Conservation (phyloP, 1,140 invertebrate genomes). For the Mya arenaria region DNA sequence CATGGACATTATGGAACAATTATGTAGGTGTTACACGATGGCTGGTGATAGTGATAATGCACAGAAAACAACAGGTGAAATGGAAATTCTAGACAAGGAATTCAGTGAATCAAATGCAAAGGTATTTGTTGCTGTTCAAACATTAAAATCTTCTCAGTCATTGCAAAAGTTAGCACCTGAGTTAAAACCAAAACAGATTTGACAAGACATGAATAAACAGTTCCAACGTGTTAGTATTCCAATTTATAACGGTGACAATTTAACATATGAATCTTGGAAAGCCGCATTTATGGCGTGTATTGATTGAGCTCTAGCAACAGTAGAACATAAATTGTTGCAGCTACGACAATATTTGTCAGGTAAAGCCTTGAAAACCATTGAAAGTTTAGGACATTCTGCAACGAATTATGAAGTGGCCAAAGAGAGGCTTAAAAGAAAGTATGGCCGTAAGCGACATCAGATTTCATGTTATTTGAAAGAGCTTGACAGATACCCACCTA, state of each 20-base stretch:
- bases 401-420: conserved; percentile 36
- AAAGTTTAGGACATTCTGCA: conserved; percentile 43
- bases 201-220: conserved; percentile 25
- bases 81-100: no score
- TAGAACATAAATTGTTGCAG: conserved; percentile 53
- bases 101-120: no score
- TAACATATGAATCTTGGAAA: conserved; percentile 51
- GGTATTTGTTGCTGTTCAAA: no score
- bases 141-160: no score
- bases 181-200: no score
- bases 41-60: no score
- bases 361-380: conserved; percentile 18
- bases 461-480: conserved; percentile 35
- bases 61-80: no score
- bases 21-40: no score
- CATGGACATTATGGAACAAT: no score
- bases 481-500: conserved; percentile 36
- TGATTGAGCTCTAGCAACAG: conserved; percentile 28
- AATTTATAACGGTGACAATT: conserved; percentile 30
- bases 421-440: no score
- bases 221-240: conserved; percentile 46
- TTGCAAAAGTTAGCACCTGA: no score
- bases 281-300: conserved; percentile 52
- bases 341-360: conserved; percentile 44
- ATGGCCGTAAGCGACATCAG: neutral